These are phyloP conservation scores for Seira musarum DNA, from an alignment of 2,888 invertebrate species.

Conservation along the genomic window DNA sequence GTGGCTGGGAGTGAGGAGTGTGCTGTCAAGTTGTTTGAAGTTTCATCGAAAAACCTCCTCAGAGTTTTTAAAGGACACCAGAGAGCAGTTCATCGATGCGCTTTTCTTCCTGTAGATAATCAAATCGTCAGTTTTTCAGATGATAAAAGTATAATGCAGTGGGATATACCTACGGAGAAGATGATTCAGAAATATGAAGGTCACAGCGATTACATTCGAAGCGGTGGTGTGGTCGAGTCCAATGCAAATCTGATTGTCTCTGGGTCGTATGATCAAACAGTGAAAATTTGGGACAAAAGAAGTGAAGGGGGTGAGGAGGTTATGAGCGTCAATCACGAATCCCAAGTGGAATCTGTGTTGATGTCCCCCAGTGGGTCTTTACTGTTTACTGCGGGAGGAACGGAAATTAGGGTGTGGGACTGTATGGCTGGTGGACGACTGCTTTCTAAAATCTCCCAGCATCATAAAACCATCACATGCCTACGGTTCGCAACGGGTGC, in stretches of 20 bases:
- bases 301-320: slow-evolving; percentile 76
- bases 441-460: slow-evolving; percentile 87
- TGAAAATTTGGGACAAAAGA: slow-evolving; percentile 91
- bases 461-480: slow-evolving; percentile 96
- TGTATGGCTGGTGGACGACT: slow-evolving; percentile 89
- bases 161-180: slow-evolving; percentile 92
- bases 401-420: slow-evolving; percentile 95
- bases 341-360: slow-evolving; percentile 90
- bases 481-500: slow-evolving; percentile 86
- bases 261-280: slow-evolving; percentile 90
- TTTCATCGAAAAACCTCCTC: slow-evolving; percentile 84
- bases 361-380: slow-evolving; percentile 92
- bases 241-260: slow-evolving; percentile 84
- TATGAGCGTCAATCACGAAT: slow-evolving; percentile 86
- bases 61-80: slow-evolving; percentile 90
- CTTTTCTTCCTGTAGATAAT: slow-evolving; percentile 84
- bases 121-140: slow-evolving; percentile 92
- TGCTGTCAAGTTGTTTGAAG: slow-evolving; percentile 90
- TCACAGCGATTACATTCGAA: slow-evolving; percentile 83
- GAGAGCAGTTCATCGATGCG: slow-evolving; percentile 84
- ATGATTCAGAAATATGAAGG: slow-evolving; percentile 76
- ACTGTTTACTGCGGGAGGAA: slow-evolving; percentile 93
- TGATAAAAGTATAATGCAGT: slow-evolving; percentile 88
- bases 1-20: slow-evolving; percentile 94
- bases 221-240: slow-evolving; percentile 63